Evolutionary conservation across 2,888 invertebrate species (phyloP), one percentile per base, ranked within the genome.

Genomic region (Hydropsyche betteni): DNA sequence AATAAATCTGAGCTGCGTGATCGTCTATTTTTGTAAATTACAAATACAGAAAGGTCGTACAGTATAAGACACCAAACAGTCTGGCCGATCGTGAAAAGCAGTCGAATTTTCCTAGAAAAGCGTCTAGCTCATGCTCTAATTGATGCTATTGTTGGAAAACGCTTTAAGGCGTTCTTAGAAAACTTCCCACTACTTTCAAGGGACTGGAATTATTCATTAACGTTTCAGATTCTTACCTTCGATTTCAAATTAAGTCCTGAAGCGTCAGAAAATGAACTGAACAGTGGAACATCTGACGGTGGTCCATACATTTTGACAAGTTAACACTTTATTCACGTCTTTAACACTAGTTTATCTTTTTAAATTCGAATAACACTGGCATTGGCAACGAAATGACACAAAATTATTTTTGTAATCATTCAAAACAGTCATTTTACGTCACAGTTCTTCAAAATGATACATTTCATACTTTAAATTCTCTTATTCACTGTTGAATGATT

Each of bases 231-330:
- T 55, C 84, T 86, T 89, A 90, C 90, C 87, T 89, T 84, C 74
- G 85, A 83, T 81, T 89, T 89, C 75, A 88, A 85, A 81, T 87
- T 87, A 74, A 90, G 86, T 75, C 89, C 87, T 4, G 91, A 91
- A 4, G 91, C 91, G 85, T 92, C 92, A 79, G 91, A 91, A 79
- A 90, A 87, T 24, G 90, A 90, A 78, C 88, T 85, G 78, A 89
- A 88, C 76, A 88, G 81, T 0, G 86, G 86, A 10, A 50, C 83
- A 82, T 70, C 81, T 80, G 34, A 33, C 0, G n/a, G 38, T 24
- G 72, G 58, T 44, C 50, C 80, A 78, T 82, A 82, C 85, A 86
- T 86, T 80, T 80, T 82, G 80, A 81, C 44, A 44, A 44, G 6
- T 44, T 44, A 6, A 55, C 1, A n/a, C 6, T n/a, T 4, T 12